Evolutionary conservation across 2,888 invertebrate species (phyloP).

Genomic region (Rotaria socialis): DNA sequence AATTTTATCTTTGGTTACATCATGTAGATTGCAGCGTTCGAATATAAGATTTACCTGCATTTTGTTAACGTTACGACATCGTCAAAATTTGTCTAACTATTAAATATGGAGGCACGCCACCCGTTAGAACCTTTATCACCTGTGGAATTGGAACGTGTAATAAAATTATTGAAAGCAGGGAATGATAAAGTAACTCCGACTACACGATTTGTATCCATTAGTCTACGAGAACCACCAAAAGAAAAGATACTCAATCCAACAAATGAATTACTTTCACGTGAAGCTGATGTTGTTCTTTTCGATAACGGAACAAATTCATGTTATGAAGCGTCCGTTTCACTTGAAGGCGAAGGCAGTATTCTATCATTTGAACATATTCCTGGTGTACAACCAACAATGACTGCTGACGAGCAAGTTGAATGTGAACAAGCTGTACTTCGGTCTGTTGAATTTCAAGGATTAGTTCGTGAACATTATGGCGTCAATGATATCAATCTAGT

Average conservation of each 20-base stretch:
- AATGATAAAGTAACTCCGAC: not conserved
- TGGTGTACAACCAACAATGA: constrained; percentile 1
- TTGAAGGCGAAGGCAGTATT: not conserved
- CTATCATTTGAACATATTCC: not conserved
- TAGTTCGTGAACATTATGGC: not conserved
- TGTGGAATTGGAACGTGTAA: too few relatives aligned
- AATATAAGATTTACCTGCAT: too few relatives aligned
- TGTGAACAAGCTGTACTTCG: constrained; percentile 16
- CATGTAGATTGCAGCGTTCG: too few relatives aligned
- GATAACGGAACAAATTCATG: not conserved
- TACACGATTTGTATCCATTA: not conserved
- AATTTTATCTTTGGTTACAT: too few relatives aligned
- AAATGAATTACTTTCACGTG: not conserved
- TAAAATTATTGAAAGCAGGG: too few relatives aligned
- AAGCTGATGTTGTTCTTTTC: not conserved
- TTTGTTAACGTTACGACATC: too few relatives aligned
- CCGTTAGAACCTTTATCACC: too few relatives aligned
- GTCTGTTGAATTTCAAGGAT: not conserved
- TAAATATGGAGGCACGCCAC: too few relatives aligned
- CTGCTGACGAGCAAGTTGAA: not conserved
- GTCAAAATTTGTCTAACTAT: too few relatives aligned
- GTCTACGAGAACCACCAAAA: too few relatives aligned
- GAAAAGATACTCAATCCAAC: too few relatives aligned
- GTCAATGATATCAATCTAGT: not conserved
- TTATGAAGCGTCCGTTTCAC: not conserved